These are phyloP conservation scores for Rhinogobius similis DNA, from an alignment of 2,113 vertebrate genomes.

Conservation along the genomic window DNA sequence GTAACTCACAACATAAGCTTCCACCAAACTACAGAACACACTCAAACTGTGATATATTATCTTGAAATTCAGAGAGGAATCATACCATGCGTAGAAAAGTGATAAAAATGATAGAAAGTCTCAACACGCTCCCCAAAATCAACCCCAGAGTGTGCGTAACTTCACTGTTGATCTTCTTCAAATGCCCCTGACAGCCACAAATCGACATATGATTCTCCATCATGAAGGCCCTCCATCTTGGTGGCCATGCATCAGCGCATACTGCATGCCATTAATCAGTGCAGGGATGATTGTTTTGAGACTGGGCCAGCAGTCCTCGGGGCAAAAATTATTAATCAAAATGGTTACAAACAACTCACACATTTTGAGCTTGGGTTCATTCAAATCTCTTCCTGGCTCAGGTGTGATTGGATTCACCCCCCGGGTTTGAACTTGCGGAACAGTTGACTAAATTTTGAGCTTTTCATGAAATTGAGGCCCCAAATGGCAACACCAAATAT, in stretches of 20 bases:
- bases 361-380: slow-evolving; percentile 37
- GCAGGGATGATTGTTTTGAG: slow-evolving; percentile 60
- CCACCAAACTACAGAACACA: neutral
- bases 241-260: slow-evolving; percentile 43
- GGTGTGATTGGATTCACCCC: slow-evolving; percentile 28
- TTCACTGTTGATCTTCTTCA: slow-evolving; percentile 30
- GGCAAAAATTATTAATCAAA: slow-evolving; percentile 43
- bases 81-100: neutral
- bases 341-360: slow-evolving; percentile 45
- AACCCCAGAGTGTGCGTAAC: slow-evolving; percentile 16
- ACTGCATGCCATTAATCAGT: slow-evolving; percentile 57
- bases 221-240: slow-evolving; percentile 46
- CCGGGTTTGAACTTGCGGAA: slow-evolving; percentile 16
- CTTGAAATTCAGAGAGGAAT: neutral
- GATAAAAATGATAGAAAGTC: neutral
- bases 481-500: neutral
- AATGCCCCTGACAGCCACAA: slow-evolving; percentile 33
- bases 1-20: neutral
- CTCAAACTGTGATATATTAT: neutral
- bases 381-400: slow-evolving; percentile 29
- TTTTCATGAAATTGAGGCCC: neutral
- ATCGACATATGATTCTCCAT: slow-evolving; percentile 40
- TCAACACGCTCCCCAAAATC: neutral
- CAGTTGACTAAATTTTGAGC: slow-evolving; percentile 6
- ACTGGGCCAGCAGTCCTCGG: slow-evolving; percentile 28